Base-by-base conservation (phyloP, 1,140 invertebrate species). In the Cydia splendana region DNA sequence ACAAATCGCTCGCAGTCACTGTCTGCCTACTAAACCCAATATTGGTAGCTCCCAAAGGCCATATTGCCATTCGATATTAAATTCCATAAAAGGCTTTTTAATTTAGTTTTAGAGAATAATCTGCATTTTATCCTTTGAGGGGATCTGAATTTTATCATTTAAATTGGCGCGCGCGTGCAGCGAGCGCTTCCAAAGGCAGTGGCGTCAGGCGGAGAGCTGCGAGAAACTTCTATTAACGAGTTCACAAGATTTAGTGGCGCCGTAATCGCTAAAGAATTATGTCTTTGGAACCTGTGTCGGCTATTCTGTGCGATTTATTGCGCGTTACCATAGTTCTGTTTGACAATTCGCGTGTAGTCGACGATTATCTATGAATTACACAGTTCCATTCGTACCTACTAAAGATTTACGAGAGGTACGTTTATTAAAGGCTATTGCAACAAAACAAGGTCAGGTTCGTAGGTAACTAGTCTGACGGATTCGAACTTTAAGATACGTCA, bases 141-240 rank as follows among this genome's bases (percentile, higher is more conserved):
- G 81, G 80, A 88, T 86, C 83, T 83, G 79, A 88, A 87, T 89
- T 89, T 91, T 88, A 89, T 91, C 85, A 88, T 88, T 87, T 85
- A 88, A 90, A 88, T 89, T 83, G 84, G 81, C 82, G 83, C 34
- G 79, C 79, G 84, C 82, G 75, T 78, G 79, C 80, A 77, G 79
- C 38, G 38, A 34, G 1, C 38, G 38, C 38, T 91, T 86, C 83
- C 87, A 87, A 87, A 86, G 87, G 86, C 88, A 91, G 85, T 88
- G 88, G 87, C 87, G 89, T 88, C 87, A 87, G 84, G 81, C 83
- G 81, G 82, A 87, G 85, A 87, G 85, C 86, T 86, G 85, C 80
- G 79, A 83, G 84, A 89, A 91, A 91, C 79, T 91, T 91, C 88
- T 86, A 89, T 91, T 90, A 91, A 90, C 87, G 86, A 91, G 87